Evolutionary conservation across 2,113 vertebrate genomes (phyloP), one percentile per base, ranked within the genome.

Genomic region (Gavia stellata): DNA sequence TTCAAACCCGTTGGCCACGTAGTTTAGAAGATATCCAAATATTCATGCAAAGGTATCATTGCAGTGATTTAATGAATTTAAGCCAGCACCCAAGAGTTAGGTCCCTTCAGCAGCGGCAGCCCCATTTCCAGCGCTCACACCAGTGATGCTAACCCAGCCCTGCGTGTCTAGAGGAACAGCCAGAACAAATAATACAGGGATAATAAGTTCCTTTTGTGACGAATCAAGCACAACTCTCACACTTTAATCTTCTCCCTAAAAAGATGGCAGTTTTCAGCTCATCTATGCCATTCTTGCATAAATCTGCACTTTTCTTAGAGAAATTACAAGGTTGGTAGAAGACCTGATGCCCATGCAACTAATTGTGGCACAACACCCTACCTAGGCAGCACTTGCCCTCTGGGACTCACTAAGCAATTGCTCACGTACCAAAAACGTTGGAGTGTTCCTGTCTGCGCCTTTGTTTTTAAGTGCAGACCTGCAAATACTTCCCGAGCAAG

Each of bases 1-100:
- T 29, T 52, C 38, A 42, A 34, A 26, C 8, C 28, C 18, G 3
- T 1, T 36, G 55, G 61, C 44, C 49, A 61, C 21, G 1, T 20
- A 47, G 63, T 24, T 25, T 14, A 31, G 52, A 14, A 47, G 12
- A 42, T 7, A 16, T 6, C 36, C 31, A 28, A 36, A 33, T 12
- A 24, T 10, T 15, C 33, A 8, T 63, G n/a, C 28, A 15, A 14
- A 25, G 0, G 3, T 17, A 10, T 4, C 18, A 6, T 2, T 45
- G 42, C 36, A 23, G 16, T 21, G 53, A 17, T 31, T 29, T 29
- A 33, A 49, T 14, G 31, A 15, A 21, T 15, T 19, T 38, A 17
- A 17, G 14, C 14, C 10, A 33, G 38, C 6, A 10, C 29, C 28
- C n/a, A 21, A 6, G 26, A 14, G 53, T 6, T 24, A 3, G 17